phyloP scores from a whole-genome alignment of 2,888 invertebrate species.

The Theretra japonica region DNA sequence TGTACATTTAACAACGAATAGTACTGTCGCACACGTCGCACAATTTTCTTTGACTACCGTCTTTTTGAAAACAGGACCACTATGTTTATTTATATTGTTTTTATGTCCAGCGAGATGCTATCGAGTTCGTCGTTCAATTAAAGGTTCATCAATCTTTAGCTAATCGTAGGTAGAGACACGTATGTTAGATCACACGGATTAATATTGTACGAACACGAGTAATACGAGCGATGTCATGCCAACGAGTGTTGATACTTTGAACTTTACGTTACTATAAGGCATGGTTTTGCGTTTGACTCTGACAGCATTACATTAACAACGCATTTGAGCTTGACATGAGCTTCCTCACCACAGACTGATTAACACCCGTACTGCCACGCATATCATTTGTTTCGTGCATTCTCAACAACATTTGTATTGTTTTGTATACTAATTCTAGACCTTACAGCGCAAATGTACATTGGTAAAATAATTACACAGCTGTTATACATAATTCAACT shows the following conservation, averaged over 20 bases:
- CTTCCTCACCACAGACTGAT: conserved; percentile 50
- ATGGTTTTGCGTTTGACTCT: conserved; percentile 67
- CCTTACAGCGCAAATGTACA: conserved; percentile 31
- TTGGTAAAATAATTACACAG: background rate
- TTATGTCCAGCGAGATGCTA: conserved; percentile 59
- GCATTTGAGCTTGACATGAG: conserved; percentile 50
- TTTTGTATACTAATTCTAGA: conserved; percentile 38
- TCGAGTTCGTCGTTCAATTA: conserved; percentile 62
- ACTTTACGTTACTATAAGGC: conserved; percentile 58
- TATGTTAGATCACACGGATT: conserved; percentile 45
- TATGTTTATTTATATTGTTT: conserved; percentile 23
- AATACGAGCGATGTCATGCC: conserved; percentile 76
- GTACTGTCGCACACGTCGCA: background rate
- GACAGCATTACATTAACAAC: conserved; percentile 71
- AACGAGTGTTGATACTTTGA: conserved; percentile 49
- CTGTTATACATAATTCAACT: background rate
- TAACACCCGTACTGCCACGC: conserved; percentile 56
- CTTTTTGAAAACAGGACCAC: background rate
- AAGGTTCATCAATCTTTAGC: conserved; percentile 61
- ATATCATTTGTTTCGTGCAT: conserved; percentile 55
- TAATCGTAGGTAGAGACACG: conserved; percentile 58
- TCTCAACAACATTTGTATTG: conserved; percentile 52
- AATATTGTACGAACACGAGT: conserved; percentile 35
- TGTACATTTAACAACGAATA: background rate
- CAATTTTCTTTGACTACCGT: background rate